Evolutionary conservation across 2,113 vertebrate species (phyloP).

Genomic region (Oncorhynchus kisutch): DNA sequence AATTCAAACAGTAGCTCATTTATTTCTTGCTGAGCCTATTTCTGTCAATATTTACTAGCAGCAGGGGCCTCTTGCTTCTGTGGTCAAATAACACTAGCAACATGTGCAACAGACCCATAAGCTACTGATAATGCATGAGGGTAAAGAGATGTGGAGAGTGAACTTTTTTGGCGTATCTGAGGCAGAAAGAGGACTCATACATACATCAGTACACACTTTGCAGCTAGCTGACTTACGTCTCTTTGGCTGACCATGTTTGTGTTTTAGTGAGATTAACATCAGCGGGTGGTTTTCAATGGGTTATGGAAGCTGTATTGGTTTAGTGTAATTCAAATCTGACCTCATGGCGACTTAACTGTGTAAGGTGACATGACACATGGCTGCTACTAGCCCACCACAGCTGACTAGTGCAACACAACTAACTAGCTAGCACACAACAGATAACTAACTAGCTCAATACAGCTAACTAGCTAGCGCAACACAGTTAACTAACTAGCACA

Average conservation of each 20-base stretch:
- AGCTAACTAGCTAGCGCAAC: too few species aligned
- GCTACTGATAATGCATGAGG: constrained; percentile 26
- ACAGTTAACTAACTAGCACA: too few species aligned
- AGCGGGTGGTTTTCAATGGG: too few species aligned
- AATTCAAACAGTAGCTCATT: constrained; percentile 65
- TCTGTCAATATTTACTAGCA: constrained; percentile 72
- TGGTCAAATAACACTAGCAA: neutral
- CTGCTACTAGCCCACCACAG: too few species aligned
- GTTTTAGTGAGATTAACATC: neutral
- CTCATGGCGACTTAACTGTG: neutral
- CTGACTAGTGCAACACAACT: too few species aligned
- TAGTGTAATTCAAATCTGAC: neutral
- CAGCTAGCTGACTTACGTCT: too few species aligned
- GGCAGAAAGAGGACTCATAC: neutral
- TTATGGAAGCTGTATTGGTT: too few species aligned
- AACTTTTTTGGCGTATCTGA: neutral
- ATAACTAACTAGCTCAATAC: too few species aligned
- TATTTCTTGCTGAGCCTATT: constrained; percentile 60
- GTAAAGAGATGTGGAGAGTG: neutral
- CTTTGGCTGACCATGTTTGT: neutral
- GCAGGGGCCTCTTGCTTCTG: constrained; percentile 21
- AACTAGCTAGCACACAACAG: too few species aligned
- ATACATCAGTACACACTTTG: neutral
- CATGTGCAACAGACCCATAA: neutral
- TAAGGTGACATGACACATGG: neutral